Evolutionary conservation across 2,888 invertebrate species (phyloP).

Genomic region (Alloscopus bannaensis): DNA sequence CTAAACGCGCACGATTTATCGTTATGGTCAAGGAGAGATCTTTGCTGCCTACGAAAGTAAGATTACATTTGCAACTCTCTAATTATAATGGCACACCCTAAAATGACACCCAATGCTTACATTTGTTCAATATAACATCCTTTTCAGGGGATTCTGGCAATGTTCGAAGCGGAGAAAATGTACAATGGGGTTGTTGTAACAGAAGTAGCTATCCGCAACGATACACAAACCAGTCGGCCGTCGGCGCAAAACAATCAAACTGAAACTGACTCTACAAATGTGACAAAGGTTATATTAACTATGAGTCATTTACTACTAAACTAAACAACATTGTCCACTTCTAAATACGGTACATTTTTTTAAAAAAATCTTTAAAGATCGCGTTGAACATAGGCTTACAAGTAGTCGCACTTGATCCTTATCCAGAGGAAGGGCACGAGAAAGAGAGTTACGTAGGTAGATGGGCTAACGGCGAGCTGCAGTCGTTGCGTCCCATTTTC

Average conservation of each 20-base stretch:
- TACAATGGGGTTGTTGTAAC: conserved; percentile 71
- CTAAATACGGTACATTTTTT: too few relatives aligned
- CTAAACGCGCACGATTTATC: conserved; percentile 61
- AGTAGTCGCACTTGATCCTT: conserved; percentile 71
- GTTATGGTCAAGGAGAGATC: conserved; percentile 68
- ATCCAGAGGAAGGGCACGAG: conserved; percentile 66
- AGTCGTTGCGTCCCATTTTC: conserved; percentile 63
- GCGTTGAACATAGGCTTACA: conserved; percentile 53
- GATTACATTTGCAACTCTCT: neutral
- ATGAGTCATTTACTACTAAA: too few relatives aligned
- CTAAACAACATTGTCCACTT: neutral
- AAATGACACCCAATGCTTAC: too few relatives aligned
- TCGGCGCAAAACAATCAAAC: too few relatives aligned
- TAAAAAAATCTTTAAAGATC: too few relatives aligned
- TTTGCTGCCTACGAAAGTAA: conserved; percentile 67
- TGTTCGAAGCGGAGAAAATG: conserved; percentile 66
- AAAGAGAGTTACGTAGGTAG: conserved; percentile 71
- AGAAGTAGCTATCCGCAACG: conserved; percentile 52
- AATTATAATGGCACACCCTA: neutral
- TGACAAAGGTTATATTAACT: too few relatives aligned
- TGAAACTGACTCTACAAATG: too few relatives aligned
- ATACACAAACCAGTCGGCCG: too few relatives aligned
- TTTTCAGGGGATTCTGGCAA: conserved; percentile 65
- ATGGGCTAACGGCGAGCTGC: conserved; percentile 60
- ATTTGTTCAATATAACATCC: neutral